Base-by-base conservation (phyloP, 2,888 invertebrate species). In the Thalpophila matura region DNA sequence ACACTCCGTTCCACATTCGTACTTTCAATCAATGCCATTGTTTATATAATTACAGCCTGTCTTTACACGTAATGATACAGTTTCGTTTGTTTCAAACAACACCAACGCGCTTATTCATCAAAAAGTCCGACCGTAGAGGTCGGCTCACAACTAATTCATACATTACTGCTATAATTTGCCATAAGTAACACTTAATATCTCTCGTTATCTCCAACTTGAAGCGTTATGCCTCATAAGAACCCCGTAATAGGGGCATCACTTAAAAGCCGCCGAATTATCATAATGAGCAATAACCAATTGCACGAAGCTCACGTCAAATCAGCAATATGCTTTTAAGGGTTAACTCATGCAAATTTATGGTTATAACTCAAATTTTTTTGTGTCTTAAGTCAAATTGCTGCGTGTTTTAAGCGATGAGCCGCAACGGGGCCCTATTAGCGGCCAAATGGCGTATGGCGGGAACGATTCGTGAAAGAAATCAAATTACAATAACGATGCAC, bases 401-500 rank as follows among this genome's bases (percentile, higher is more conserved):
- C 43, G 83, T 82, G 80, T 87, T 90, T 89, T 86, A 85, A 87
- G 84, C 84, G 88, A 91, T 91, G 90, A 86, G 83, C 87, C 84
- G 80, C 77, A 79, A 73, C 86, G 80, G 84, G 45, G 77, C 80
- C 86, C 82, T 87, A 91, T 94, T 94, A 92, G 90, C 76, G 84
- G 84, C 91, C 92, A 92, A 93, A 92, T 92, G 93, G 91, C 86
- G 91, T 84, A 81, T 79, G 75, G 84, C 82, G 81, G 84, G 74
- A 79, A 74, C 76, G 79, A 88, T 90, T 90, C 89, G 89, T 89
- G 88, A 90, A 92, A 89, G 87, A 91, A 94, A 92, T 92, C 89
- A 89, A 92, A 94, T 95, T 92, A 94, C 88, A 87, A 89, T 93
- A 93, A 93, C 90, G 90, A 91, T 85, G 88, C 94, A 93, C 92